A percentile compares a stretch with the other conserved stretches of the same genome.
These are phyloP conservation scores for Lycodopsis pacificus DNA, from an alignment of 2,797 vertebrate species.

Conservation along the genomic window DNA sequence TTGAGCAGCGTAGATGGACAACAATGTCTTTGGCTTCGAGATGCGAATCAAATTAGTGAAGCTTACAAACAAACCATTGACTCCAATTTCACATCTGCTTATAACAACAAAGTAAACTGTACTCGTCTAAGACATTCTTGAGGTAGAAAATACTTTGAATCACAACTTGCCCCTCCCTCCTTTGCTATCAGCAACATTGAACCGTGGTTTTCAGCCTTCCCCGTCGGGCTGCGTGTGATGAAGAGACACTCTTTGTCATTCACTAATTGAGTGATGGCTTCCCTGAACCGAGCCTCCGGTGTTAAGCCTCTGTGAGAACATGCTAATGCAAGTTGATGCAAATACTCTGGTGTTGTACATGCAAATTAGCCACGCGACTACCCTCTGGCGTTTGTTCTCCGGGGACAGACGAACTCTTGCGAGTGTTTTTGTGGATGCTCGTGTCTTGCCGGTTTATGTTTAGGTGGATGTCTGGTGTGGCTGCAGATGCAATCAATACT, in stretches of 20 bases:
- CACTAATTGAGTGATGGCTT: conserved; percentile 51
- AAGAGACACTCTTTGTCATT: conserved; percentile 36
- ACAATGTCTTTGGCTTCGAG: not conserved
- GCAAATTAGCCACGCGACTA: conserved; percentile 75
- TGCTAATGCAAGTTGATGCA: conserved; percentile 69
- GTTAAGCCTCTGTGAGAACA: conserved; percentile 44
- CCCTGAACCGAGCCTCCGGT: conserved; percentile 32
- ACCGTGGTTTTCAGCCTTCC: not conserved
- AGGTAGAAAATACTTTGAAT: not conserved
- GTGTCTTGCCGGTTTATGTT: not conserved
- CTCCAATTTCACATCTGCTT: not conserved
- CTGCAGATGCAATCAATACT: conserved; percentile 46
- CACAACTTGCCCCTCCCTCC: not conserved
- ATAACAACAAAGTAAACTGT: not conserved
- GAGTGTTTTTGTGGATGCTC: conserved; percentile 4
- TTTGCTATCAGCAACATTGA: conserved; percentile 6
- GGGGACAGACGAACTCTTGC: not conserved
- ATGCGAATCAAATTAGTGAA: not conserved
- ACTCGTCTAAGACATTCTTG: not conserved
- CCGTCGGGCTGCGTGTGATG: conserved; percentile 13
- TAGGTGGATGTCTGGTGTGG: conserved; percentile 26
- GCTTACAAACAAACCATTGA: not conserved
- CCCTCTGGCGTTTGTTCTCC: conserved; percentile 47
- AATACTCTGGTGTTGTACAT: conserved; percentile 58
- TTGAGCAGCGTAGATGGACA: not conserved